Conservation (phyloP, 2,113 vertebrate species). For the Entomyzon cyanotis region DNA sequence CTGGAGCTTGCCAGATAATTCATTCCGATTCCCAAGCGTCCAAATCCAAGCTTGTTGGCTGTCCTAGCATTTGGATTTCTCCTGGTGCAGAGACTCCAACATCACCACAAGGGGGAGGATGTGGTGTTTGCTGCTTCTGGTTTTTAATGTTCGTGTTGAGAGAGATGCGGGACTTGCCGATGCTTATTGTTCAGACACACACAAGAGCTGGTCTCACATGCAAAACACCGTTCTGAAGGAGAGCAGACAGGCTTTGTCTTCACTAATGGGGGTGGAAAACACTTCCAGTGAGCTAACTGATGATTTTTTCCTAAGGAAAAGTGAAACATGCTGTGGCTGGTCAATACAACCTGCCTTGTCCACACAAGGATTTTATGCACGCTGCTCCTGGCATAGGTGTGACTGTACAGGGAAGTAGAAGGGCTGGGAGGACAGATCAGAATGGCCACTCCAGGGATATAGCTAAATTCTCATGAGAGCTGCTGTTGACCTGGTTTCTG, state of each 20-base stretch:
- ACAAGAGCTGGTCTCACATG: background rate
- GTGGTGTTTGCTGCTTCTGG: background rate
- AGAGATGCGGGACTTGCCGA: background rate
- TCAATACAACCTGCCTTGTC: background rate
- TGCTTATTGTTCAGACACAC: background rate
- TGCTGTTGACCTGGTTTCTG: slow-evolving; percentile 14
- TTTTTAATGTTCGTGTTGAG: background rate
- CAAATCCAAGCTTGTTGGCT: background rate
- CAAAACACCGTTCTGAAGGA: background rate
- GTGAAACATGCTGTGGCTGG: background rate
- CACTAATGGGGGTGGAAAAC: background rate
- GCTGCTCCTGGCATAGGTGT: background rate
- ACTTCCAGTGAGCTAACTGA: background rate
- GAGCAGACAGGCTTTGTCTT: background rate
- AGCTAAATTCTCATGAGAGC: background rate
- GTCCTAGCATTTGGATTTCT: background rate
- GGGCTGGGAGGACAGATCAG: background rate
- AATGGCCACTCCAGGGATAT: background rate
- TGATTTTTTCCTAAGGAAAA: background rate
- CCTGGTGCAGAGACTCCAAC: background rate
- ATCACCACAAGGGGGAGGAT: background rate
- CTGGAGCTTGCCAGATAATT: background rate
- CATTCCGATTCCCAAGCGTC: background rate
- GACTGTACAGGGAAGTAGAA: background rate
- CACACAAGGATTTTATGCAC: background rate